Evolutionary conservation across 2,888 invertebrate genomes (phyloP).

Genomic region (Cephus rjabovi): DNA sequence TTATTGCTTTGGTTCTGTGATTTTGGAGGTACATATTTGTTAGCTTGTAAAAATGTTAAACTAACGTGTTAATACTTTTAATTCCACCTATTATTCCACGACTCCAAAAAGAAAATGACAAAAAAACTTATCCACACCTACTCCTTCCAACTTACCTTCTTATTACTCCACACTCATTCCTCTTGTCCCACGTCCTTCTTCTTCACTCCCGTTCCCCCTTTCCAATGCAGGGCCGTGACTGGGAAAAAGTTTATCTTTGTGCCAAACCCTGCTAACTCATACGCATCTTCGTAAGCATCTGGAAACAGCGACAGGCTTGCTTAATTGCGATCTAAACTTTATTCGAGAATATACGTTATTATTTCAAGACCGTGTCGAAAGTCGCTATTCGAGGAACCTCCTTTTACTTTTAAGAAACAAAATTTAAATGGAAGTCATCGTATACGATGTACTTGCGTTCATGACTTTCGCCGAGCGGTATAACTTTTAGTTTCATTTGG

Average conservation of each 20-base stretch:
- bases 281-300: background rate
- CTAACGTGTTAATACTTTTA: conserved; percentile 59
- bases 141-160: background rate
- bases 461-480: background rate
- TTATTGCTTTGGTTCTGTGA: conserved; percentile 66
- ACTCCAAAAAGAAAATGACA: background rate
- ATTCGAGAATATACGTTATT: background rate
- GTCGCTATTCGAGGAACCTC: background rate
- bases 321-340: background rate
- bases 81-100: conserved; percentile 47
- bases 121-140: conserved; percentile 16
- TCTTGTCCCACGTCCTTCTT: conserved; percentile 1
- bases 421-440: background rate
- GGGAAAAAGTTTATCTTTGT: conserved; percentile 49
- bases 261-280: conserved; percentile 39
- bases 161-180: background rate
- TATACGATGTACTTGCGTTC: background rate
- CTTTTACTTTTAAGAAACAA: background rate
- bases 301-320: background rate
- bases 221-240: conserved; percentile 58
- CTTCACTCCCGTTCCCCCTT: conserved; percentile 39
- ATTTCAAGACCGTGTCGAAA: background rate
- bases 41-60: conserved; percentile 62
- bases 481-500: background rate
- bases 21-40: conserved; percentile 64